Evolutionary conservation across 2,113 vertebrate species (phyloP).

Genomic region (Capricornis sumatraensis): DNA sequence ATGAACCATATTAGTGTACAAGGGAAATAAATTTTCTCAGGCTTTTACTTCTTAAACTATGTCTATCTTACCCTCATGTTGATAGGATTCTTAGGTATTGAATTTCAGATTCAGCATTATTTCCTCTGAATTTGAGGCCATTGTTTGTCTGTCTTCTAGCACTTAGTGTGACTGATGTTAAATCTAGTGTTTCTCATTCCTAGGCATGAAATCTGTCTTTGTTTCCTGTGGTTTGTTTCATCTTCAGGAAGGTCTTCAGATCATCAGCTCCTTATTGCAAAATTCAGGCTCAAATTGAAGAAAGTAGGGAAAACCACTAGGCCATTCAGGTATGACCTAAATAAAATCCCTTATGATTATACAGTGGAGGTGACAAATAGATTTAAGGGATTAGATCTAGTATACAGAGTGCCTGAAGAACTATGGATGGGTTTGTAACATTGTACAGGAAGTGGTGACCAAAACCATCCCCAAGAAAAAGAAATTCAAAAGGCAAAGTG

Average conservation of each 20-base stretch:
- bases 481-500: neutral
- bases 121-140: neutral
- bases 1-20: neutral
- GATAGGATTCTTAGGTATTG: neutral
- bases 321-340: neutral
- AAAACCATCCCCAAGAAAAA: neutral
- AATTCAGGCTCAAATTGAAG: neutral
- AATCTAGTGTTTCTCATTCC: neutral
- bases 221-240: neutral
- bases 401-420: neutral
- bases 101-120: neutral
- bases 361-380: neutral
- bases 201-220: neutral
- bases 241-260: neutral
- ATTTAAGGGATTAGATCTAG: neutral
- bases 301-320: neutral
- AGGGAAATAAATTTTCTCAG: neutral
- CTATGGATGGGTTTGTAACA: neutral
- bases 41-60: neutral
- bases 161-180: neutral
- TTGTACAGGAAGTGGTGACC: neutral
- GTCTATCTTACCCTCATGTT: neutral
- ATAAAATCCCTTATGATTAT: neutral
- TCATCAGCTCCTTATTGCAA: neutral
- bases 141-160: neutral